These are phyloP conservation scores for Heptranchias perlo DNA, from an alignment of 2,113 vertebrate genomes.

Conservation along the genomic window DNA sequence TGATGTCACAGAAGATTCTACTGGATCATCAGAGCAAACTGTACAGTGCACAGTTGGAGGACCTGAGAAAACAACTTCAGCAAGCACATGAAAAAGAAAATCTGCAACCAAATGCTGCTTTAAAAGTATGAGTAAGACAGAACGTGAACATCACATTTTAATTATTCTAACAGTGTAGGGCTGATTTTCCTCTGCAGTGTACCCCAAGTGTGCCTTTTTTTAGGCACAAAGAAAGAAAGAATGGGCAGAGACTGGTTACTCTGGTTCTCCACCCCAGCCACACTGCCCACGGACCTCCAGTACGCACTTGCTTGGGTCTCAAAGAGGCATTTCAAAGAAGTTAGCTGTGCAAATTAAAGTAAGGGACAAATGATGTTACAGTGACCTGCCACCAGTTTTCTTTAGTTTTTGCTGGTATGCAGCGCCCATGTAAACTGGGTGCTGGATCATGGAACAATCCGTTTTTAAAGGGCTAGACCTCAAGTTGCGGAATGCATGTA, in stretches of 20 bases:
- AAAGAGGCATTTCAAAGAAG: background rate
- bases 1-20: slow-evolving; percentile 18
- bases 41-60: background rate
- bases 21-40: slow-evolving; percentile 9
- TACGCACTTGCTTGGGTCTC: background rate
- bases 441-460: background rate
- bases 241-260: background rate
- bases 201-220: background rate
- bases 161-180: background rate
- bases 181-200: background rate
- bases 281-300: background rate
- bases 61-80: slow-evolving; percentile 35
- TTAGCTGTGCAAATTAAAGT: background rate
- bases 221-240: too few relatives aligned
- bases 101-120: background rate
- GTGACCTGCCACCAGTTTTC: background rate
- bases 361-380: background rate
- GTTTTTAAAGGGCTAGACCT: background rate
- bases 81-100: background rate
- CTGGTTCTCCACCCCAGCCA: background rate
- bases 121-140: background rate
- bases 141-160: background rate
- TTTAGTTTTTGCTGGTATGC: background rate
- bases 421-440: background rate
- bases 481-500: background rate